Evolutionary conservation across 2,797 vertebrate species (phyloP), one percentile per base, ranked within the genome.

Genomic region (Ataeniobius toweri): DNA sequence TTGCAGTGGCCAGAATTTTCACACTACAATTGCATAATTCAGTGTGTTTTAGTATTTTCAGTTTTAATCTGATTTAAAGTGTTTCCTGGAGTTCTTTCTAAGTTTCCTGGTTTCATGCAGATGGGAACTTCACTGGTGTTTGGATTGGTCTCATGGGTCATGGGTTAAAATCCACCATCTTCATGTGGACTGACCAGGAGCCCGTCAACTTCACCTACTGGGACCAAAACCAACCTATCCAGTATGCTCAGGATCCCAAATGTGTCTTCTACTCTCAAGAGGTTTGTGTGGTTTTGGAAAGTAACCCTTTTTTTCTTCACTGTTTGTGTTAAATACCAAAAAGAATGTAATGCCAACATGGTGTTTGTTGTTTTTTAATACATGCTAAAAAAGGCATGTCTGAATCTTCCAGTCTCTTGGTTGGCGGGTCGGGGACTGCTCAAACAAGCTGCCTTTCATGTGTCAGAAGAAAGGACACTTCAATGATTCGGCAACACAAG

Each of bases 171-270:
- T 88, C 94, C 16, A 85, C 96, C 1, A 75, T 96, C 78, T 98
- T 97, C 86, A 93, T 91, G 56, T 99, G 98, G 98, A 93, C 92
- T 1, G 95, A 98, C 91, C 13, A 24, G 8, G 89, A 92, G 0
- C 84, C 94, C 4, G 94, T 97, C 59, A 94, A 90, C 65, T 97
- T 98, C 83, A 98, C 97, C 0, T 97, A 96, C 36, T 99, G 98
- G 98, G 95, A 92, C 86, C 89, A 89, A 72, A 93, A 95, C 88
- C 95, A 99, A 69, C 98, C 98, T 0, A 5, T 88, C 80, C 89
- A 91, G 77, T 89, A 82, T 90, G 70, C 88, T 89, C 56, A 91
- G 85, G 76, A 96, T 87, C 65, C 90, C 53, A 96, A 92, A 89
- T 99, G 98, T 2, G 97, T 98, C 81, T 96, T 94, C 41, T 97